Evolutionary conservation across 2,797 vertebrate species (phyloP).

Genomic region (Pelodytes ibericus): DNA sequence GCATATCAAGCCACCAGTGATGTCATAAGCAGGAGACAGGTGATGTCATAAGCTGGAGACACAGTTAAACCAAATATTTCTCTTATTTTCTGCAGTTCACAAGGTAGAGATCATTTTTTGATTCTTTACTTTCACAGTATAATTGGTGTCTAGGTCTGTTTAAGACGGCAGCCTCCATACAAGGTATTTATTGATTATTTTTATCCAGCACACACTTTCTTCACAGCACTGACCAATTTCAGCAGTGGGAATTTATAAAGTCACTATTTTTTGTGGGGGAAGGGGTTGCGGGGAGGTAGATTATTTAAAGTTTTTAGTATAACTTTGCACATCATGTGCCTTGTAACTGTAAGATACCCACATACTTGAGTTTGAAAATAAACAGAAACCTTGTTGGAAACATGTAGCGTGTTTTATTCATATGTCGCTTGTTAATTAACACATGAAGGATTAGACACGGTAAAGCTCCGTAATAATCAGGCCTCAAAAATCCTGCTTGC

Average conservation of each 20-base stretch:
- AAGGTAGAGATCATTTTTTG: no score
- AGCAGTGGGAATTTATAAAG: slow-evolving; percentile 67
- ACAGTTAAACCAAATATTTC: no score
- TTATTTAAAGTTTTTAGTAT: slow-evolving; percentile 70
- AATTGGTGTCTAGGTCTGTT: neutral
- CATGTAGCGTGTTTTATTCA: no score
- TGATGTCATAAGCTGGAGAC: no score
- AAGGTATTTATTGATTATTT: slow-evolving; percentile 79
- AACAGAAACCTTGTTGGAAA: slow-evolving; percentile 64
- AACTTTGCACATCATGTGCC: slow-evolving; percentile 76
- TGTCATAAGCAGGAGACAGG: no score
- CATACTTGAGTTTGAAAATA: slow-evolving; percentile 89
- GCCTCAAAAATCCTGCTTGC: no score
- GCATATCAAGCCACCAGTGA: no score
- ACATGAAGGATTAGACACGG: no score
- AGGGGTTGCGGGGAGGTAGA: no score
- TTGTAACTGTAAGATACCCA: slow-evolving; percentile 83
- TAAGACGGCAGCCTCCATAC: slow-evolving; percentile 66
- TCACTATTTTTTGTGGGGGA: slow-evolving; percentile 74
- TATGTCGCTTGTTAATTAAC: neutral
- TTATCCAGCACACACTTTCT: slow-evolving; percentile 16
- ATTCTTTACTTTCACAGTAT: no score
- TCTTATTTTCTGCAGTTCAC: no score
- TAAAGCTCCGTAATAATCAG: no score
- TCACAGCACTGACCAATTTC: slow-evolving; percentile 73